Conservation (phyloP, 2,113 vertebrate species). For the Gymnogyps californianus region DNA sequence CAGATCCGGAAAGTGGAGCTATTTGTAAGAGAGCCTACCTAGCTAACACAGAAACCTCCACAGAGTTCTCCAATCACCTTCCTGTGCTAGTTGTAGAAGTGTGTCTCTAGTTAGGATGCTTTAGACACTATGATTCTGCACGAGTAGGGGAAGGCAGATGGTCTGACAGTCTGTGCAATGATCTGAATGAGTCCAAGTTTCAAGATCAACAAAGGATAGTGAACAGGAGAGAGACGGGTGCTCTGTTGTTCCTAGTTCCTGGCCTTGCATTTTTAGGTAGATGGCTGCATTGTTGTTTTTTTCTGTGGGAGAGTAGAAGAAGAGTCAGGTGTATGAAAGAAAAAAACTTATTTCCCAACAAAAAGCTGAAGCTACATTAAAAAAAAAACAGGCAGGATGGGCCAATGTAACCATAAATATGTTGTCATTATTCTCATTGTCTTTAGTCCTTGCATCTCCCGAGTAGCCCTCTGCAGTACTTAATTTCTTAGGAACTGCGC, state of each 20-base stretch:
- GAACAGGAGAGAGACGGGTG: not conserved
- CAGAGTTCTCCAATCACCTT: not conserved
- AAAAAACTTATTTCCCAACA: not conserved
- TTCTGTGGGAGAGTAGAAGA: not conserved
- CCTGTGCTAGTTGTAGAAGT: not conserved
- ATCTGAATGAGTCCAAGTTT: not conserved
- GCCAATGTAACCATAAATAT: not conserved
- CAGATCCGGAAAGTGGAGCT: not conserved
- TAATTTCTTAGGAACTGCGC: not conserved
- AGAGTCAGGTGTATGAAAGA: not conserved
- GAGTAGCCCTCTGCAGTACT: not conserved
- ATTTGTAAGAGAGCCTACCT: not conserved
- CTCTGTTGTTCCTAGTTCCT: not conserved
- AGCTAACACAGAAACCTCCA: not conserved
- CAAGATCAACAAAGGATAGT: not conserved
- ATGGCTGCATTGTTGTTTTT: not conserved
- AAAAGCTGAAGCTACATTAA: not conserved
- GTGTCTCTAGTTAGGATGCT: not conserved
- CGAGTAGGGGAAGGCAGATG: not conserved
- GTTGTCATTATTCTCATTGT: not conserved
- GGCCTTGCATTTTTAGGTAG: not conserved
- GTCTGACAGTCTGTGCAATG: not conserved
- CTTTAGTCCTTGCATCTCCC: not conserved
- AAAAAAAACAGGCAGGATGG: not conserved
- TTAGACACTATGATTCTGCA: not conserved